Evolutionary conservation across 1,140 invertebrate genomes (phyloP).

Genomic region (Solen grandis): DNA sequence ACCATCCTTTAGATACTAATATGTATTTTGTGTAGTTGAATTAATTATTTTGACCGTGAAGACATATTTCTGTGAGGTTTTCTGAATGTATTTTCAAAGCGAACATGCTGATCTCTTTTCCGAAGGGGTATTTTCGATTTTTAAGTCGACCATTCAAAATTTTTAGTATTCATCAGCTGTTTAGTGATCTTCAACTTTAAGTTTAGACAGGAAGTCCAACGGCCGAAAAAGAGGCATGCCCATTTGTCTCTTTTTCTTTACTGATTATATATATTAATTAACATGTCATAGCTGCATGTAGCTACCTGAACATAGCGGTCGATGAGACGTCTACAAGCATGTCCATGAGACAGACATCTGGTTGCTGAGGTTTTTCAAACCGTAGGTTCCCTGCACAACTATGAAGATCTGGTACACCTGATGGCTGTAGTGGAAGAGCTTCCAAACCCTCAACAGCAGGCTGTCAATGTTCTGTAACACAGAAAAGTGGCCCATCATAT

Average conservation of each 20-base stretch:
- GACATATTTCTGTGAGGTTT: no score
- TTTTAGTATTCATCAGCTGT: no score
- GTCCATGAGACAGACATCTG: slow-evolving; percentile 23
- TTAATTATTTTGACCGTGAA: no score
- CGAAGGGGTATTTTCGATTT: no score
- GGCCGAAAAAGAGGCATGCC: not conserved
- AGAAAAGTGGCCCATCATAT: slow-evolving; percentile 5
- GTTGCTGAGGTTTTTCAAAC: slow-evolving; percentile 30
- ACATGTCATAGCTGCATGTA: not conserved
- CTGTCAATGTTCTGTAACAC: slow-evolving; percentile 19
- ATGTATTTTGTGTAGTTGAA: no score
- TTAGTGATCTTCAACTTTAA: no score
- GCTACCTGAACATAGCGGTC: slow-evolving; percentile 25
- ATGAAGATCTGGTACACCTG: slow-evolving; percentile 22
- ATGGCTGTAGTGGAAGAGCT: slow-evolving; percentile 33
- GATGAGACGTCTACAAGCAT: slow-evolving; percentile 18
- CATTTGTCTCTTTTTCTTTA: not conserved
- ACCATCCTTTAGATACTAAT: no score
- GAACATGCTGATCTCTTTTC: no score
- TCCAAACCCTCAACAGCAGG: slow-evolving; percentile 21
- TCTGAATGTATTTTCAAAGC: not conserved
- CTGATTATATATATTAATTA: not conserved
- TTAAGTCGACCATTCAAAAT: no score
- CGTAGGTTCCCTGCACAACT: slow-evolving; percentile 20
- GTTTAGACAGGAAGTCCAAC: no score